Percentiles rank a stretch among this genome's conserved stretches.
These are phyloP conservation scores for Luscinia megarhynchos DNA, from an alignment of 2,797 vertebrate genomes.

Conservation along the genomic window DNA sequence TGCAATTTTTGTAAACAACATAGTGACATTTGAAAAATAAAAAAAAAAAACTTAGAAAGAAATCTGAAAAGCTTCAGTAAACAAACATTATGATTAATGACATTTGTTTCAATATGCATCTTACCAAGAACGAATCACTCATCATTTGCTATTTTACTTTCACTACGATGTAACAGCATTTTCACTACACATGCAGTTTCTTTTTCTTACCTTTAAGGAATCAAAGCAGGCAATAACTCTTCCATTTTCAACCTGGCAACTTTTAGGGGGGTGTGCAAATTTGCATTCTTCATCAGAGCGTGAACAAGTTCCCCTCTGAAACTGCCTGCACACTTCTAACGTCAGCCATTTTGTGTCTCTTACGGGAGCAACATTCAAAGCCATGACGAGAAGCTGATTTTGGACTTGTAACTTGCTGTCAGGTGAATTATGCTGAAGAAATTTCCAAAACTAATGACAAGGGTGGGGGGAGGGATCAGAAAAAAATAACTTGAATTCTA, in stretches of 20 bases:
- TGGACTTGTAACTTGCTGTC: constrained; percentile 17
- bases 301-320: constrained; percentile 98
- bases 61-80: not conserved
- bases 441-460: constrained; percentile 41
- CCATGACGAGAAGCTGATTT: constrained; percentile 82
- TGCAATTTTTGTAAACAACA: constrained; percentile 23
- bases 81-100: not conserved
- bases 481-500: constrained; percentile 55
- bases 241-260: constrained; percentile 99
- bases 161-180: not conserved
- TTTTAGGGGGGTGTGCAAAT: constrained; percentile 99
- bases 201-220: constrained; percentile 94
- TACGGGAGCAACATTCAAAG: constrained; percentile 91
- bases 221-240: constrained; percentile 99
- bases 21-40: not conserved
- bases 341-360: constrained; percentile 99
- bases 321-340: constrained; percentile 97
- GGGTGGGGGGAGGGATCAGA: not conserved
- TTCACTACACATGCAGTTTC: not conserved
- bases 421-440: constrained; percentile 32
- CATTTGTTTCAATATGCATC: not conserved
- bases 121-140: not conserved
- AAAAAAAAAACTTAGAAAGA: not conserved
- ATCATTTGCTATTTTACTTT: not conserved
- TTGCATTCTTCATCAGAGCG: constrained; percentile 99